phyloP scores from a whole-genome alignment of 2,113 vertebrate species.

The Chloropsis cyanopogon region DNA sequence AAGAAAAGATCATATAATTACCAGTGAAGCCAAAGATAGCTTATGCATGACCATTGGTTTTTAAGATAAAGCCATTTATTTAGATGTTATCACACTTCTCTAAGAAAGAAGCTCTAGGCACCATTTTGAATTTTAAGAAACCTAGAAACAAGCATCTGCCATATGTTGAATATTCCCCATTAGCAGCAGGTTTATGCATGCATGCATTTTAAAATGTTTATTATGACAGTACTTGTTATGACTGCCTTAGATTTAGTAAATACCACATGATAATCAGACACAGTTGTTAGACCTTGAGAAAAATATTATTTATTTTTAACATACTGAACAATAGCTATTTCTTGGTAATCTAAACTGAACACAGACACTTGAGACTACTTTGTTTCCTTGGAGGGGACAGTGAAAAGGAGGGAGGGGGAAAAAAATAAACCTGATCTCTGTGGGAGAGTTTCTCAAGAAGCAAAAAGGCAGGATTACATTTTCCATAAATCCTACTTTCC shows the following conservation, averaged over 20 bases:
- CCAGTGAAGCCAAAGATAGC: neutral
- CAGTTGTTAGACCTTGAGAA: constrained; percentile 61
- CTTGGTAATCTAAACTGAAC: constrained; percentile 44
- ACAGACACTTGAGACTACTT: constrained; percentile 22
- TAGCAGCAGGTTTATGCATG: constrained; percentile 33
- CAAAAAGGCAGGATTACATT: neutral
- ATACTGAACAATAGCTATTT: constrained; percentile 52
- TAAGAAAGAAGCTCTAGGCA: neutral
- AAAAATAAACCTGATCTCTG: constrained; percentile 4
- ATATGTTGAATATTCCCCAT: neutral
- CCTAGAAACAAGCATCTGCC: neutral
- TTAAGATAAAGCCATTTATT: neutral
- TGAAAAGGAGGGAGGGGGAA: neutral
- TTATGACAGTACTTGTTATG: constrained; percentile 43
- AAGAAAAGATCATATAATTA: neutral
- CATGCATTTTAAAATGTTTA: constrained; percentile 24
- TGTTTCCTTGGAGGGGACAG: neutral
- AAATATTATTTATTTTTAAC: constrained; percentile 60
- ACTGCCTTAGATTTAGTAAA: constrained; percentile 52
- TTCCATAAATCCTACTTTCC: neutral
- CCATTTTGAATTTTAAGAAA: neutral
- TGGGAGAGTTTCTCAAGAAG: constrained; percentile 12
- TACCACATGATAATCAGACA: constrained; percentile 54
- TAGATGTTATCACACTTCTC: neutral
- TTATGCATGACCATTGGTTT: neutral